Evolutionary conservation across 2,113 vertebrate species (phyloP).

Genomic region (Aramus guarauna): DNA sequence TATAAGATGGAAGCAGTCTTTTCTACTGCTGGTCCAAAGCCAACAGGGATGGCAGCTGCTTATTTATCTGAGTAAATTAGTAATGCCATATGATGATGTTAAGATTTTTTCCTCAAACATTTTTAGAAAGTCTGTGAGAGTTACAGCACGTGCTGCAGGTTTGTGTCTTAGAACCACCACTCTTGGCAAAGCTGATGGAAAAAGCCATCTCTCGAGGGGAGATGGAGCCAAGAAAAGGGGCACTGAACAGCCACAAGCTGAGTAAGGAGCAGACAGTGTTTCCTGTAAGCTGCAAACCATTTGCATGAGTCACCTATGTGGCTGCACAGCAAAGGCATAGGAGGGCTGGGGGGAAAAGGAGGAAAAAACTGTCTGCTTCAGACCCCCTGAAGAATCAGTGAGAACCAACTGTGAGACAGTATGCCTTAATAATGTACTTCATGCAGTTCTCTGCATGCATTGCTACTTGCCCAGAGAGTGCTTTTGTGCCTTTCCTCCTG

Average conservation of each 20-base stretch:
- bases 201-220: neutral
- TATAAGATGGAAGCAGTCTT: neutral
- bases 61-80: neutral
- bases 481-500: neutral
- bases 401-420: neutral
- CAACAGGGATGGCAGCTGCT: neutral
- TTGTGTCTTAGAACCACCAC: neutral
- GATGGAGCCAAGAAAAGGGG: neutral
- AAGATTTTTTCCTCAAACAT: neutral
- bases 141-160: neutral
- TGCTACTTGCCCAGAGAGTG: neutral
- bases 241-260: neutral
- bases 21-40: neutral
- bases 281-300: neutral
- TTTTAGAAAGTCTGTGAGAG: neutral
- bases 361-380: neutral
- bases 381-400: neutral
- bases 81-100: neutral
- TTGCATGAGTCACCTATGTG: neutral
- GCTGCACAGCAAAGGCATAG: neutral
- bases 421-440: neutral
- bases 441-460: neutral
- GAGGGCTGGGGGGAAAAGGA: neutral
- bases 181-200: neutral
- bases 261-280: neutral